Evolutionary conservation across 92 coral and sea anemone species (phyloP), one percentile per base, ranked within the genome.

Genomic region (Parazoanthus atlanticus): DNA sequence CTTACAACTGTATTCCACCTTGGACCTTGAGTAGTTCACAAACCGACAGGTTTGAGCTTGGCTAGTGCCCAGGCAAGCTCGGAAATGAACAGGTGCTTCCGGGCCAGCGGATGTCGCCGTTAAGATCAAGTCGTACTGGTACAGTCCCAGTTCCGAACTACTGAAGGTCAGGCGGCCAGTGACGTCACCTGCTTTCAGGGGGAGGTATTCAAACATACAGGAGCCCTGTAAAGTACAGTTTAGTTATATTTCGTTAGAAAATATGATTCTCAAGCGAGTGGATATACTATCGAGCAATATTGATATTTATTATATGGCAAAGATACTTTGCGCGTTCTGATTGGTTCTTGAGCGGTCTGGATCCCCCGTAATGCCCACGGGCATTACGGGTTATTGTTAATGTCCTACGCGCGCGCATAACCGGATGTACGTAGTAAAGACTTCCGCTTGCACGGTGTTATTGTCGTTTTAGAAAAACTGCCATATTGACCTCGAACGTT

Each of bases 81-180:
- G 95, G 85, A 97, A 97, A 85, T 97, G 99, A 69, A 97, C 99
- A 34, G 98, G 97, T 25, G 98, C 95, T 82, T 97, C 99, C 8
- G 98, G 96, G 1, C 99, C 99, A 25, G 99, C 99, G n/a, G 95
- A 89, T 5, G 99, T 95, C 66, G 98, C 99, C 34, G 96, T 94
- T 69, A 97, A 85, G 77, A 87, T 87, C 69, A 97, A 93, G 81
- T 97, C 99, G 80, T 97, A 97, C 76, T 95, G 99, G 71, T 97
- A 97, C 9, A 91, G 93, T 30, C 99, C 99, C 16, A 97, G 94
- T 86, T 97, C 99, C 41, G 98, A 95, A 85, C 99, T 97, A 38
- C 90, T 83, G 88, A 97, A 95, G n/a, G 97, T 90, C 77, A 97
- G 93, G 54, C 96, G 95, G 71, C 98, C 98, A 54, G 93, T 92